Percentiles rank a stretch among this genome's conserved stretches.
phyloP scores from a whole-genome alignment of 2,113 vertebrate species.

The Psephotus haematonotus region DNA sequence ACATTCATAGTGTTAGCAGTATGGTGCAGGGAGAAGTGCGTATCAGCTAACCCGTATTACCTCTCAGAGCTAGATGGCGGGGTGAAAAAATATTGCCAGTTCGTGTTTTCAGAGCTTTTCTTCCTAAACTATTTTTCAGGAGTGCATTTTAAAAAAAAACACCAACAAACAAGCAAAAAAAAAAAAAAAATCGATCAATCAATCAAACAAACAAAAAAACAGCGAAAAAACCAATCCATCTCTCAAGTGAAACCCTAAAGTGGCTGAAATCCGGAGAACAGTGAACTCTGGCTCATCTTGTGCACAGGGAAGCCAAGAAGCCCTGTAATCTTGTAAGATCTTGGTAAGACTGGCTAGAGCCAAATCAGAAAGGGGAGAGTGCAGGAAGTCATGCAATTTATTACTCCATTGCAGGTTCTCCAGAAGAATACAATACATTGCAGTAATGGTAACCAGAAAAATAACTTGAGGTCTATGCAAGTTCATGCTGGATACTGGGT shows the following conservation, averaged over 20 bases:
- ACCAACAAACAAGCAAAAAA: too few species aligned
- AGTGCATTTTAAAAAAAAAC: not conserved
- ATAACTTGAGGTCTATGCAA: not conserved
- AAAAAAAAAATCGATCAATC: too few species aligned
- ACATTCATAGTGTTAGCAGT: not conserved
- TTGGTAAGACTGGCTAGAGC: not conserved
- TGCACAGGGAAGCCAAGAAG: not conserved
- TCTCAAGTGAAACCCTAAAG: not conserved
- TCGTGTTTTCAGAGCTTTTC: not conserved
- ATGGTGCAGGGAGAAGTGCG: not conserved
- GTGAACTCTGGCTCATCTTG: not conserved
- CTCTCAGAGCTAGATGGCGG: not conserved
- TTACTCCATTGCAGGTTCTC: not conserved
- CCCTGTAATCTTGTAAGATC: not conserved
- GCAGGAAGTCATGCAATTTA: not conserved
- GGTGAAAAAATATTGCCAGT: not conserved
- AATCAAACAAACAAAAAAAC: too few species aligned
- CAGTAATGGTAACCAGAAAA: not conserved
- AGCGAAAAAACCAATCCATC: not conserved
- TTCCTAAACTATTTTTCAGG: not conserved
- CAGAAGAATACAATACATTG: not conserved
- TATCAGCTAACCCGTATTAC: not conserved
- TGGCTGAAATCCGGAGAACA: not conserved
- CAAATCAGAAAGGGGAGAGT: not conserved
- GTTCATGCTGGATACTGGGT: not conserved